phyloP scores from a whole-genome alignment of 2,113 vertebrate species.

The Syngnathus scovelli region DNA sequence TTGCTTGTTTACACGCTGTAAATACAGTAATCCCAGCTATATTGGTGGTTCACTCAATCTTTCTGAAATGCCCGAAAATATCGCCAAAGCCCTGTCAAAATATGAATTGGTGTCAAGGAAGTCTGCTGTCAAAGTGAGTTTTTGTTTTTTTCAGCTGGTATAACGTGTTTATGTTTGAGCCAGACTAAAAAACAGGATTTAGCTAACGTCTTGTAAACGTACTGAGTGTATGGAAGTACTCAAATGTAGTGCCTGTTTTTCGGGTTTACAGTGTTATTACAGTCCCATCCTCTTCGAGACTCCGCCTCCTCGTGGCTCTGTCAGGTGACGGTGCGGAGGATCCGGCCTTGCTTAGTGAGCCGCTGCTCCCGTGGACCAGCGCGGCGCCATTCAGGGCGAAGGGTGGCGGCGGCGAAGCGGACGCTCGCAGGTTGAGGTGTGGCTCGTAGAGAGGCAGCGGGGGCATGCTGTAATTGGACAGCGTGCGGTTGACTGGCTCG shows the following conservation, averaged over 20 bases:
- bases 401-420: conserved; percentile 34
- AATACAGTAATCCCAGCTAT: not conserved
- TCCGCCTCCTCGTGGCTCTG: conserved; percentile 57
- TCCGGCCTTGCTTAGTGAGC: conserved; percentile 53
- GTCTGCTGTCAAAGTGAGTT: not conserved
- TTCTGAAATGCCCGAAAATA: not conserved
- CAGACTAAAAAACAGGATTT: not conserved
- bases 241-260: conserved; percentile 5
- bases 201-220: not conserved
- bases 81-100: not conserved
- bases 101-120: not conserved
- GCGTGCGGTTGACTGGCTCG: conserved; percentile 65
- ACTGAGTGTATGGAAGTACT: conserved; percentile 9
- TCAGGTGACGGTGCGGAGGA: conserved; percentile 39
- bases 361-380: conserved; percentile 58
- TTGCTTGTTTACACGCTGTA: not conserved
- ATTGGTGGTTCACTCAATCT: not conserved
- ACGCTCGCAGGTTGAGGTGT: conserved; percentile 70
- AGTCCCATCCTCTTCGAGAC: conserved; percentile 91
- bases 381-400: conserved; percentile 71
- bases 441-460: conserved; percentile 78
- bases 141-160: not conserved
- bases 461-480: conserved; percentile 70
- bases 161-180: not conserved
- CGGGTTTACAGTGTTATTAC: conserved; percentile 87